Evolutionary conservation across 2,888 invertebrate genomes (phyloP), one percentile per base, ranked within the genome.

Genomic region (Rhingia rostrata): DNA sequence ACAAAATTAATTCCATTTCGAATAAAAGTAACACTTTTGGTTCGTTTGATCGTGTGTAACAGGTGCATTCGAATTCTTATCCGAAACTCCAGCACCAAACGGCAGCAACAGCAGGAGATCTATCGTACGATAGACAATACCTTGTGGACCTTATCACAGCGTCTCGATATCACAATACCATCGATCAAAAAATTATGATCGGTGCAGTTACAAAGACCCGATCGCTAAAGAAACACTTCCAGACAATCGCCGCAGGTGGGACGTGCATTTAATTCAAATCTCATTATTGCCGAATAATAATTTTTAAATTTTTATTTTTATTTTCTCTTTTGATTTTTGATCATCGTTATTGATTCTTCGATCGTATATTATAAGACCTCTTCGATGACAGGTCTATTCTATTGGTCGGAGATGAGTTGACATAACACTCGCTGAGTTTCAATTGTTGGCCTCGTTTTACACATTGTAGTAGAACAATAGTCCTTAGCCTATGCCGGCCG

Each of bases 1-100:
- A 56, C 37, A 33, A 78, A 77, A 78, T 84, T 69, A 64, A 74
- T 69, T 79, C 66, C 49, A 49, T 39, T 33, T 56, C 63, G 60
- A 84, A 84, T 84, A 84, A 84, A 84, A 84, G 64, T 80, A 80
- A 84, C 84, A 84, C 84, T 84, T 67, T 66, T 64, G 47, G 41
- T 41, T 58, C 49, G 56, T 67, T 54, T 56, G 74, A 69, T 61
- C 67, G 56, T 77, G 69, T 10, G 69, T 10, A 80, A 66, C 84
- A 80, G 80, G 80, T 84, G 84, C 70, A 70, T 49, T 2, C 22
- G 32, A 72, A 35, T 41, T 56, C 37, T 12, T 14, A 32, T 49
- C 35, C 14, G 22, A 61, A 12, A 22, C 45, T 22, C 12, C 14
- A 67, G 39, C 35, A 63, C 47, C 22, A 47, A 43, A 70, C 79